These are phyloP conservation scores for Ctenochaetus hawaiiensis DNA, from an alignment of 2,797 vertebrate genomes.

Conservation along the genomic window DNA sequence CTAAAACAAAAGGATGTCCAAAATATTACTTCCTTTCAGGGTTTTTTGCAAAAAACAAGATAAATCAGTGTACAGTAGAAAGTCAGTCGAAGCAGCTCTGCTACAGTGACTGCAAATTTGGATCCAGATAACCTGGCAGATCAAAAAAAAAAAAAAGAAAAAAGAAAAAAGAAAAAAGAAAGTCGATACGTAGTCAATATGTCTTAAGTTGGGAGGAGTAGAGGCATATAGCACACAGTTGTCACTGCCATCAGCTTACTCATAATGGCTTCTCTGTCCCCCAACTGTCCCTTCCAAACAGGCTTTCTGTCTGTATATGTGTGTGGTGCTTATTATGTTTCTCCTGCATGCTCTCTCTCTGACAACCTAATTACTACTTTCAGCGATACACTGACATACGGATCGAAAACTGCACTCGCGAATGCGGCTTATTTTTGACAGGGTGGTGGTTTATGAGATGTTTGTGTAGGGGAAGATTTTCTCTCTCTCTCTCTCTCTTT, in stretches of 20 bases:
- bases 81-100: neutral
- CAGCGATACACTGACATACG: slow-evolving; percentile 72
- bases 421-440: slow-evolving; percentile 74
- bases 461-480: slow-evolving; percentile 61
- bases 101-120: slow-evolving; percentile 7
- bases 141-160: neutral
- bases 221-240: slow-evolving; percentile 40
- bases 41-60: neutral
- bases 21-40: neutral
- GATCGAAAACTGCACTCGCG: slow-evolving; percentile 72
- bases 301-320: slow-evolving; percentile 14
- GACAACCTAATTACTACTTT: slow-evolving; percentile 82
- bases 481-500: neutral
- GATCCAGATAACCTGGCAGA: slow-evolving; percentile 32
- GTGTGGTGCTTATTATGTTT: slow-evolving; percentile 67
- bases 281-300: slow-evolving; percentile 55
- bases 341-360: slow-evolving; percentile 66
- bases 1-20: neutral
- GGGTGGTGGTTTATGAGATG: slow-evolving; percentile 73
- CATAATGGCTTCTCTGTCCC: slow-evolving; percentile 66
- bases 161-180: neutral
- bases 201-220: slow-evolving; percentile 30
- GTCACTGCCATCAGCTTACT: slow-evolving; percentile 54
- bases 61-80: neutral
- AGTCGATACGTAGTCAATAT: slow-evolving; percentile 38